Percentiles rank a stretch among this genome's conserved stretches.
phyloP scores from a whole-genome alignment of 1,140 invertebrate species.

The Tigriopus japonicus region DNA sequence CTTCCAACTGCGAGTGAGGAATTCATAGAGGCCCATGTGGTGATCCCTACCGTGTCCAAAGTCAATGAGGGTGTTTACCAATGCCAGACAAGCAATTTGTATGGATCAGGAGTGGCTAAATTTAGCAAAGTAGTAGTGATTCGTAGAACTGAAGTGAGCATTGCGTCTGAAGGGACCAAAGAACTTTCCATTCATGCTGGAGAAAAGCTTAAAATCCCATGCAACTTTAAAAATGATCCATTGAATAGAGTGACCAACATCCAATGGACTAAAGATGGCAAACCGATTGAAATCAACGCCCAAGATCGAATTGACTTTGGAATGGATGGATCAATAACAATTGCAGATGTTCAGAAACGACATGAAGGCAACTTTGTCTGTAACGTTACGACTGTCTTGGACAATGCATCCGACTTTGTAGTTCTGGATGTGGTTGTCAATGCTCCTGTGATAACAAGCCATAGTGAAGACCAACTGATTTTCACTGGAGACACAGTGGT shows the following conservation, averaged over 20 bases:
- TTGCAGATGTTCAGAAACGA: slow-evolving; percentile 5
- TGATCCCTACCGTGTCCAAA: slow-evolving; percentile 4
- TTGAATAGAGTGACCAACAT: slow-evolving; percentile 13
- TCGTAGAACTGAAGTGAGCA: not conserved
- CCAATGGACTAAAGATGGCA: slow-evolving; percentile 6
- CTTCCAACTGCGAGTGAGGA: not conserved
- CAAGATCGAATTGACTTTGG: slow-evolving; percentile 13
- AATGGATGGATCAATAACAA: slow-evolving; percentile 8
- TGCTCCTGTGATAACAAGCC: slow-evolving; percentile 3
- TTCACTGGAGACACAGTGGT: not conserved
- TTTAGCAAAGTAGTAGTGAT: slow-evolving; percentile 3
- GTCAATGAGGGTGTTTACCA: slow-evolving; percentile 11
- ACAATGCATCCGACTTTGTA: not conserved
- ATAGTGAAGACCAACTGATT: not conserved
- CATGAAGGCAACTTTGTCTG: not conserved
- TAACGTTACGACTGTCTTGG: slow-evolving; percentile 10
- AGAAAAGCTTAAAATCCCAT: slow-evolving; percentile 7
- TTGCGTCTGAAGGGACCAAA: not conserved
- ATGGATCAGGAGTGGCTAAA: slow-evolving; percentile 11
- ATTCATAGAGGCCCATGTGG: not conserved
- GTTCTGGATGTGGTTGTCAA: slow-evolving; percentile 8
- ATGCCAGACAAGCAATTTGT: slow-evolving; percentile 2
- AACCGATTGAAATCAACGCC: not conserved
- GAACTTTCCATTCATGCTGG: slow-evolving; percentile 10
- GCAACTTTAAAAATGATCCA: not conserved